Percentiles rank a stretch among this genome's conserved stretches.
These are phyloP conservation scores for Seladonia tumulorum DNA, from an alignment of 2,888 invertebrate species.

Conservation along the genomic window DNA sequence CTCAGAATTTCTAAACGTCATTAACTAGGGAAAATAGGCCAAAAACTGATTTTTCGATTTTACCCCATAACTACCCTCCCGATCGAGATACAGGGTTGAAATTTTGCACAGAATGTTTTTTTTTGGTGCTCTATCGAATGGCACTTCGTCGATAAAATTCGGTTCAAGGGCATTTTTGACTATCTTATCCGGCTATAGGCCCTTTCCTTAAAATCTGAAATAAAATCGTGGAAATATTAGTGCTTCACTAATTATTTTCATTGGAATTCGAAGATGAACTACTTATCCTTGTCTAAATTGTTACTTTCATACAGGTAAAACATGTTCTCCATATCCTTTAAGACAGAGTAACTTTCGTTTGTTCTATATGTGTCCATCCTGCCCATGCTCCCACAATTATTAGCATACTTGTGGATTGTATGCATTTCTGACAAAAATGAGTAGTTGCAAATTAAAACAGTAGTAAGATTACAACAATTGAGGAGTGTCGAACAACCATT, in stretches of 20 bases:
- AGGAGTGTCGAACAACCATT: not conserved
- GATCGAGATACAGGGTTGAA: no score
- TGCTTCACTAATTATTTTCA: not conserved
- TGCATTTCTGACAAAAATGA: not conserved
- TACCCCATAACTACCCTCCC: no score
- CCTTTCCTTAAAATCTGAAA: not conserved
- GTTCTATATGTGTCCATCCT: not conserved
- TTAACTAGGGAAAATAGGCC: no score
- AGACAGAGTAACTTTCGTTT: not conserved
- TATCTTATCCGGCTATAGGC: no score
- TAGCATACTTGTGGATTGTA: not conserved
- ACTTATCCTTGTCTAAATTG: not conserved
- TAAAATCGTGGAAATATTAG: not conserved
- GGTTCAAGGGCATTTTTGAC: no score
- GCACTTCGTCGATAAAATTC: no score
- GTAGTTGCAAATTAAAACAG: not conserved
- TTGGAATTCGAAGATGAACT: not conserved
- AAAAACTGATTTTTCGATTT: no score
- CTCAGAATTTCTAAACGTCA: no score
- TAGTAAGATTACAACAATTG: not conserved
- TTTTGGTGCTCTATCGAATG: no score
- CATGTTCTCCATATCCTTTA: no score
- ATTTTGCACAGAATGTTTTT: no score
- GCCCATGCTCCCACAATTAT: not conserved
- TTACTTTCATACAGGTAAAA: not conserved